phyloP scores from a whole-genome alignment of 2,113 vertebrate genomes.

The Platycercus adscitus region DNA sequence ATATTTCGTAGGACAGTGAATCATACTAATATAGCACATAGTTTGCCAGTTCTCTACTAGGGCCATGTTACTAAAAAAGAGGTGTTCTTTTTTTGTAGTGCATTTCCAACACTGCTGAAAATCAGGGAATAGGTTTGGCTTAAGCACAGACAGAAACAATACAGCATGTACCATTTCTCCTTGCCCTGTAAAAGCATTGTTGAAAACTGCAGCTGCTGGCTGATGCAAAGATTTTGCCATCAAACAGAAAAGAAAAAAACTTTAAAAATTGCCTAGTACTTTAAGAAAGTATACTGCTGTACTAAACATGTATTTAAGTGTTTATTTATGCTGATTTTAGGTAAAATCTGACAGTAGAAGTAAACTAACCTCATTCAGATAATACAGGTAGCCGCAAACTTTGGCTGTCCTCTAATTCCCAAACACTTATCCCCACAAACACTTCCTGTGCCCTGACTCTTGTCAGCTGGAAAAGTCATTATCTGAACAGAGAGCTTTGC shows the following conservation, averaged over 20 bases:
- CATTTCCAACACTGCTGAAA: neutral
- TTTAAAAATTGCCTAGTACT: neutral
- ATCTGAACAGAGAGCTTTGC: constrained; percentile 63
- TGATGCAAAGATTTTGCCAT: neutral
- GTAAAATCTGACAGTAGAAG: neutral
- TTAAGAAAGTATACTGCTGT: neutral
- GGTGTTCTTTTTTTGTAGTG: neutral
- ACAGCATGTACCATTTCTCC: neutral
- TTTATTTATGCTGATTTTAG: neutral
- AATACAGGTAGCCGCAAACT: constrained; percentile 70
- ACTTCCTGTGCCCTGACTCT: constrained; percentile 67
- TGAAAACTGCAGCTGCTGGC: constrained; percentile 3
- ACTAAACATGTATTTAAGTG: neutral
- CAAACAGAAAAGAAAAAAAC: neutral
- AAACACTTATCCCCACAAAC: constrained; percentile 63
- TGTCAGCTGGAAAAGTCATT: constrained; percentile 70
- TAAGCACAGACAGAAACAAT: neutral
- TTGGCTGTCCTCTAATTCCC: constrained; percentile 67
- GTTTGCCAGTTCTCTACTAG: neutral
- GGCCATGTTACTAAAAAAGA: neutral
- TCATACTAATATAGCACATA: fast-evolving
- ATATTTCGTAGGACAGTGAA: neutral
- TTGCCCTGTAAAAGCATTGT: constrained; percentile 4
- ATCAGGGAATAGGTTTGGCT: constrained; percentile 19
- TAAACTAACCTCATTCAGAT: neutral